Percentiles rank a stretch among this genome's conserved stretches.
These are phyloP conservation scores for Drosophila littoralis DNA, from an alignment of 1,140 invertebrate species.

Conservation along the genomic window DNA sequence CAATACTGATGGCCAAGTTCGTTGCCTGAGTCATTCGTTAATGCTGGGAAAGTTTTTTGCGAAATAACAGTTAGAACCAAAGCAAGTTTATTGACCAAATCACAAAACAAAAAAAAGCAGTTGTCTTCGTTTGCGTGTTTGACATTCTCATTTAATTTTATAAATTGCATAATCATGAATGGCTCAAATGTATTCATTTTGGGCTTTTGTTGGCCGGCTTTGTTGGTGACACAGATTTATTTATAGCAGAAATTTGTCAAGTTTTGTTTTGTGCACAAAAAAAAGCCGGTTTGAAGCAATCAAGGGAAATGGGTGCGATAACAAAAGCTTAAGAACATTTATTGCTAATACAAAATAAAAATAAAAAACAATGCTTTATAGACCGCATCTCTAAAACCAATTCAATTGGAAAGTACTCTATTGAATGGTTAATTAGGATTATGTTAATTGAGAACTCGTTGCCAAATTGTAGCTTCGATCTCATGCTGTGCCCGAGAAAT, in stretches of 20 bases:
- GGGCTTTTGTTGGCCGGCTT: conserved; percentile 31
- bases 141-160: conserved; percentile 71
- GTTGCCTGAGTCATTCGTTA: conserved; percentile 44
- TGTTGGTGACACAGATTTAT: conserved; percentile 70
- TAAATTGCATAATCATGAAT: conserved; percentile 75
- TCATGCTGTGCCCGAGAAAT: conserved; percentile 35
- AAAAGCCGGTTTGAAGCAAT: conserved; percentile 42
- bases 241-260: conserved; percentile 53
- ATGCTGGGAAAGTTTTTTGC: conserved; percentile 59
- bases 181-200: conserved; percentile 53
- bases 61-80: conserved; percentile 53
- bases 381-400: background rate
- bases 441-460: conserved; percentile 32
- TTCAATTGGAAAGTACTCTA: conserved; percentile 20
- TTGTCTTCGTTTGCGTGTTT: conserved; percentile 59
- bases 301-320: conserved; percentile 54
- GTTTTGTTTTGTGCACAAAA: conserved; percentile 27
- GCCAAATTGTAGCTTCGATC: background rate
- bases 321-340: conserved; percentile 14
- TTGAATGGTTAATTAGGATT: conserved; percentile 12
- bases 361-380: conserved; percentile 12
- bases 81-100: conserved; percentile 54
- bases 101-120: conserved; percentile 9
- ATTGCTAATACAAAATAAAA: conserved; percentile 39
- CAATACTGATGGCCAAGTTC: conserved; percentile 33